Evolutionary conservation across 2,797 vertebrate genomes (phyloP), one percentile per base, ranked within the genome.

Genomic region (Poecilia picta): DNA sequence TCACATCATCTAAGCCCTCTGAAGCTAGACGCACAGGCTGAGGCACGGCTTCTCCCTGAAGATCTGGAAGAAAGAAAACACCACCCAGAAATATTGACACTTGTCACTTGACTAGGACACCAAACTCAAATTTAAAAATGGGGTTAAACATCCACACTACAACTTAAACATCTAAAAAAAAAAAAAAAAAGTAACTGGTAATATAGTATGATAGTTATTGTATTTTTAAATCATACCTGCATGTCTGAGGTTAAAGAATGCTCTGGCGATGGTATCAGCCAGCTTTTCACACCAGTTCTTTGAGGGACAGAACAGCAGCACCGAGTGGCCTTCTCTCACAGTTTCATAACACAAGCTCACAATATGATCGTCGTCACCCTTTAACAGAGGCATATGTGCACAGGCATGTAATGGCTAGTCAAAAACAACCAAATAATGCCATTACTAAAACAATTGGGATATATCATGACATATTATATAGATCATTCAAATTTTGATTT

Each of bases 271-370:
- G 83, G 93, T 95, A 85, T 98, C 97, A 1, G 97, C 96, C 87
- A 99, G 92, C 85, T 99, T 99, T 94, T 99, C 98, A 94, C 98
- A 99, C 98, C 98, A 99, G 90, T 96, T 98, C 92, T 99, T 99
- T 2, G 98, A 98, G 0, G 98, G 98, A 85, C 98, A 99, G 93
- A 99, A 99, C 53, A 99, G 88, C 80, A 99, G 92, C 78, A 97
- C 97, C 73, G 98, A 97, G 91, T 97, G 97, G 75, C 97, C 97
- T 25, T 95, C 96, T 80, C 90, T 93, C 83, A 98, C 88, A 0
- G 97, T 99, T 91, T 99, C 98, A 72, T 98, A 99, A 89, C 98
- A 99, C 88, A 99, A 95, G 89, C 97, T 97, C 86, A 98, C 97
- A 51, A 99, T 91, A 71, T 99, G 97, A 88, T 99, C 98, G 49